Base-by-base conservation (phyloP, 1,140 invertebrate genomes). In the Aphelenchoides fujianensis region DNA sequence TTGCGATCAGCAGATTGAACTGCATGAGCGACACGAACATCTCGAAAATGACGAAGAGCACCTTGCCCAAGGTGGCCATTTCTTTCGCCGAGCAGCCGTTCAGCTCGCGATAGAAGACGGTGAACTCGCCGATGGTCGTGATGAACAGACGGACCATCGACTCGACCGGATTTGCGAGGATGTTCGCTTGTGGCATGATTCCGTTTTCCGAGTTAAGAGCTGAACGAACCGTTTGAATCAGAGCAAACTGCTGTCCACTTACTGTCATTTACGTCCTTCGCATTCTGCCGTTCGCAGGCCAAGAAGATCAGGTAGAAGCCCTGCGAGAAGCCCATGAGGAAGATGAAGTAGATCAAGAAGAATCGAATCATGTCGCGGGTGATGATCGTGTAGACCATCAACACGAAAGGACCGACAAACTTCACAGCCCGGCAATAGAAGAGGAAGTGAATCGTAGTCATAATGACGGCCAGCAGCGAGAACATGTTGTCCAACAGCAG, bases 1-100 rank as follows among this genome's bases (percentile, higher is more conserved):
- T 98, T 77, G 95, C 95, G 81, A 98, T 98, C 82, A 98, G 88
- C 92, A 98, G 94, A 88, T 98, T 98, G 16, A 98, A 92, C 68
- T 98, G 86, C 7, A 98, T 86, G 75, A 98, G 91, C 0, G 92
- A 92, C 27, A 97, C 95, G 79, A 97, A 92, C 62, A 91, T 92
- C 93, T 97, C 97, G 86, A 94, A 98, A 1, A 97, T 87, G 16
- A 97, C 90, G 86, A 97, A 97, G 27, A 95, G 86, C 31, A 92
- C 86, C 92, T 94, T 86, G 73, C 83, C 88, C 82, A 41, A 1
- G 2, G 1, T 37, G n/a, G 70, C 23, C 16, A 23, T 36, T n/a
- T 76, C 23, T 36, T 53, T 54, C 3, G 72, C 72, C 3, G 71
- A 67, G 48, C 81, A 82, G 0, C 66, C 52, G 70, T 91, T 90